These are phyloP conservation scores for Adela reaumurella DNA, from an alignment of 2,888 invertebrate genomes.

Conservation along the genomic window DNA sequence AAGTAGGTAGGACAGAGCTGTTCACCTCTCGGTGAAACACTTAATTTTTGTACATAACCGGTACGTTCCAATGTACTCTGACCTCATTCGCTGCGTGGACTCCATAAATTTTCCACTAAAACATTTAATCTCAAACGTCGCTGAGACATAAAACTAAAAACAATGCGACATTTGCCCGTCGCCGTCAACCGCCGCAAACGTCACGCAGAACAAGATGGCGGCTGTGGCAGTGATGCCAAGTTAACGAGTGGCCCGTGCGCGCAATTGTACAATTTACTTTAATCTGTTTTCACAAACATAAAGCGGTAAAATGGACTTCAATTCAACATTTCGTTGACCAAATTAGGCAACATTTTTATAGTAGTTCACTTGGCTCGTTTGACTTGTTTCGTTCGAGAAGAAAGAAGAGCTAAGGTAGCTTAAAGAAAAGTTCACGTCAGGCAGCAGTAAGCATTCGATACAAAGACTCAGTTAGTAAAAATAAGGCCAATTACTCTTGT, in stretches of 20 bases:
- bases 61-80: background rate
- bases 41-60: too few species aligned
- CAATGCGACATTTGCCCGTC: constrained; percentile 41
- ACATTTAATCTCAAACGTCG: constrained; percentile 43
- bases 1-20: too few species aligned
- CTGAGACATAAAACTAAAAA: constrained; percentile 42
- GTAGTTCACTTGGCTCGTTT: too few species aligned
- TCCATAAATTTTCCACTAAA: constrained; percentile 42
- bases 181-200: constrained; percentile 25
- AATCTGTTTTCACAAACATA: constrained; percentile 42
- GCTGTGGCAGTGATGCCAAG: background rate
- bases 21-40: too few species aligned
- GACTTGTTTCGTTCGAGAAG: too few species aligned
- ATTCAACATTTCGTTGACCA: constrained; percentile 32
- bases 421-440: too few species aligned
- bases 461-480: too few species aligned
- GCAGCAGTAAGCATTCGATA: too few species aligned
- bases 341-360: constrained; percentile 29
- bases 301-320: constrained; percentile 35
- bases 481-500: too few species aligned
- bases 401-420: too few species aligned
- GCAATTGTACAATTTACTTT: constrained; percentile 52
- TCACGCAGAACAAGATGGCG: constrained; percentile 14
- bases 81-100: constrained; percentile 24
- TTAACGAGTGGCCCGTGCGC: constrained; percentile 51